A percentile compares a stretch with the other conserved stretches of the same genome.
Conservation (phyloP, 2,888 invertebrate species). For the Tipula vernalis region DNA sequence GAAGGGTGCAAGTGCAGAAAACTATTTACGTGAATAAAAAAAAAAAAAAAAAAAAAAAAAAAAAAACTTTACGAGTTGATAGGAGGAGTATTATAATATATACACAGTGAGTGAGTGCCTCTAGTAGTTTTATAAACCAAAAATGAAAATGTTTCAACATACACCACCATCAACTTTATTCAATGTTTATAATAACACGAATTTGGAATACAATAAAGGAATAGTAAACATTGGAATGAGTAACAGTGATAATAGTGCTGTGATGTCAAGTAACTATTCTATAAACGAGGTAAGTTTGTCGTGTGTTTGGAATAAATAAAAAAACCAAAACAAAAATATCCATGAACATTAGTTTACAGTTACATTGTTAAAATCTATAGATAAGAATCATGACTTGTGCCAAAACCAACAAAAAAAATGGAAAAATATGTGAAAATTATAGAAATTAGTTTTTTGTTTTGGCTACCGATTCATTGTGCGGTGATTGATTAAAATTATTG, state of each 20-base stretch:
- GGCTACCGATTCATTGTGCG: not conserved
- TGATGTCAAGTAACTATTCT: not conserved
- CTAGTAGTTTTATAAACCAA: not conserved
- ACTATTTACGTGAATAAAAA: not conserved
- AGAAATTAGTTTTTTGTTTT: not conserved
- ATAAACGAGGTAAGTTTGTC: not conserved
- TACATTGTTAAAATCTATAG: not conserved
- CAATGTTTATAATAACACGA: not conserved
- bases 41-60: too few species aligned
- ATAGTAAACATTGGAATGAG: not conserved
- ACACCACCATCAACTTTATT: not conserved
- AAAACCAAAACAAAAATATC: not conserved
- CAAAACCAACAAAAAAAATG: not conserved
- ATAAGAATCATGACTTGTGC: conserved; percentile 8
- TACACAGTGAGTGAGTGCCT: not conserved
- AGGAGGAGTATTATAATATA: not conserved
- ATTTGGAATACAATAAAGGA: not conserved
- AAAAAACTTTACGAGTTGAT: too few species aligned
- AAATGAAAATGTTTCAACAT: conserved; percentile 9
- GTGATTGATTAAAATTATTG: not conserved
- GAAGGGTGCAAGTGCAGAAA: not conserved
- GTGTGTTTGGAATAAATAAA: not conserved
- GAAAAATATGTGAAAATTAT: not conserved
- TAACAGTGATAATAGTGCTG: conserved; percentile 7
- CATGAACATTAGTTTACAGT: not conserved